Base-by-base conservation (phyloP, 92 coral and sea anemone species). In the Meandrina meandrites region DNA sequence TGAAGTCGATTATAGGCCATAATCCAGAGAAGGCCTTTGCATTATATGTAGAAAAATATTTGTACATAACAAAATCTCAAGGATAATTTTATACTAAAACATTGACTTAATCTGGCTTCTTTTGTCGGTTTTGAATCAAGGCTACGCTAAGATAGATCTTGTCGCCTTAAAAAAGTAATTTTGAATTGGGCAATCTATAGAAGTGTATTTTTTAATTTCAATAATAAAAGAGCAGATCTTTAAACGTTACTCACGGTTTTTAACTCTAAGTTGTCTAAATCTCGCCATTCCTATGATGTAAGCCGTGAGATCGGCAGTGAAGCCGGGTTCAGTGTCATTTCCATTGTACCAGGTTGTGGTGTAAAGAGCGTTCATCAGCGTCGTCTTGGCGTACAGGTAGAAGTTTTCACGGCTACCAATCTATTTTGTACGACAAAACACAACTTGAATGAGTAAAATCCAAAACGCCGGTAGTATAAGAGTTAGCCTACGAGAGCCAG, bases 261-360 rank as follows among this genome's bases (percentile, higher is more conserved):
- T 88, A 15, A 95, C 95, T 53, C 95, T 82, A 35, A 92, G 79
- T 85, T 96, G 99, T 32, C 98, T 90, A 34, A 96, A 62, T 73
- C 99, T 89, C 53, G 95, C 98, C 73, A 92, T 93, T 10, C 99
- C 99, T 7, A 96, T 83, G 6, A 90, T 87, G 70, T 93, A 95
- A 1, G 96, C 91, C 57, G 91, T 11, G 24, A 79, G 79, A 56
- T 92, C 94, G 0, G 86, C 90, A 21, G 92, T 76, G 30, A 84
- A 93, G 21, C 96, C 98, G 14, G 92, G 93, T 18, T 67, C 86
- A 5, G 78, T 79, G 54, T 60, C 54, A 34, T 88, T 68, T 3
- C 87, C 94, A 54, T 93, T 95, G 87, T 95, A 93, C 96, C 90
- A 95, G n/a, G 92, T 16, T 7, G 78, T 48, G 56, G 89, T 86